Evolutionary conservation across 2,113 vertebrate genomes (phyloP), one percentile per base, ranked within the genome.

Genomic region (Thomomys bottae): DNA sequence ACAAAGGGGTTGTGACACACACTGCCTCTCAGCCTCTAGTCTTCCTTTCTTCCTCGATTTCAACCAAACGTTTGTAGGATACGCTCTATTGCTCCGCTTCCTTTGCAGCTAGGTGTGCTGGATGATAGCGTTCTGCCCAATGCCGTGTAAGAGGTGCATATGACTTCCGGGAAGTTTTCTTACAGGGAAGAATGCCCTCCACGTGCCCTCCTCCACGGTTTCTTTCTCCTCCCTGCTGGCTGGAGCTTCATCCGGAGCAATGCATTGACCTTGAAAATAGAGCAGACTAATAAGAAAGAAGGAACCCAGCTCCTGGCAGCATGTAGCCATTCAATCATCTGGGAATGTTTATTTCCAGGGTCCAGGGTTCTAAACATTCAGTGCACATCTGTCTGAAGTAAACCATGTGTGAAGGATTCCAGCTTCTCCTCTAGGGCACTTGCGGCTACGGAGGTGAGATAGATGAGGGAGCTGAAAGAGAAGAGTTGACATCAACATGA

Each of bases 171-270:
- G 45, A 88, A 73, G 71, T 63, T 91, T 59, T 82, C 66, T 73
- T 93, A 73, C 59, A 76, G 42, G 30, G 54, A 83, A 90, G 30
- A 9, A 26, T n/a, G n/a, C n/a, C n/a, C n/a, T n/a, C n/a, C n/a
- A 18, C 15, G 18, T n/a, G 68, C 30, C 38, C 34, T 84, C 42
- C 57, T 83, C 64, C 20, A 70, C 34, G 12, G 45, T 89, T 42
- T 88, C 82, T 85, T 88, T 72, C 42, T 92, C 57, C 67, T 79
- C 86, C 38, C 63, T 45, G 30, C 75, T 76, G 36, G 34, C 92
- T 63, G 14, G 86, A 94, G 66, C 63, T 73, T 40, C 72, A n/a
- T 72, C 87, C 66, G 76, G 70, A 76, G 45, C 59, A 66, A 72
- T 11, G 84, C 83, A 38, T 7, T 34, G 36, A 79, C 88, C 79